Evolutionary conservation across 37 sponge, comb jelly and placozoan species (phyloP).

Genomic region (Sycon ciliatum): DNA sequence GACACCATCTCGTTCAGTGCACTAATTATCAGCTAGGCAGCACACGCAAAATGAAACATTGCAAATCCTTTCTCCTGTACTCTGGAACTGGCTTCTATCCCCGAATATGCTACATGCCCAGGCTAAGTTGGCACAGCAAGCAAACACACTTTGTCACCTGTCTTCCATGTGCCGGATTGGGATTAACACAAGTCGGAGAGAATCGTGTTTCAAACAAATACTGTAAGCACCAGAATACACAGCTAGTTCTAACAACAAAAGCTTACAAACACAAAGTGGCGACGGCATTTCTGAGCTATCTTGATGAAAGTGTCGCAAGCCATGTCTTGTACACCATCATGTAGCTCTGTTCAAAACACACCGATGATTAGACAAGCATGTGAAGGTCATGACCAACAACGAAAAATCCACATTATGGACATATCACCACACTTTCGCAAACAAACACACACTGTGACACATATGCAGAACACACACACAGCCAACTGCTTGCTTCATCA

Average conservation of each 20-base stretch:
- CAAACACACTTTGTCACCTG: no score
- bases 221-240: background rate
- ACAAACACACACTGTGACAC: background rate
- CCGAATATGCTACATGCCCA: no score
- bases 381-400: background rate
- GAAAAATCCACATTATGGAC: background rate
- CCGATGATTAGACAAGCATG: background rate
- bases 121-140: no score
- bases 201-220: no score
- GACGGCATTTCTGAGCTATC: constrained; percentile 94
- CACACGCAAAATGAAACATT: no score
- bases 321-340: constrained; percentile 99
- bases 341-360: constrained; percentile 54
- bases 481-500: background rate
- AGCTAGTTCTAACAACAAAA: background rate
- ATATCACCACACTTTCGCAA: background rate
- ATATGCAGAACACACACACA: constrained; percentile 2
- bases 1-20: no score
- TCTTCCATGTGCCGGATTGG: no score
- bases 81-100: no score
- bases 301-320: constrained; percentile 99
- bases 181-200: no score
- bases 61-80: no score
- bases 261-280: constrained; percentile 85
- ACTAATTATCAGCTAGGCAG: no score